A percentile compares a stretch with the other conserved stretches of the same genome.
Evolutionary conservation across 2,797 vertebrate genomes (phyloP).

Genomic region (Acanthiza pusilla): DNA sequence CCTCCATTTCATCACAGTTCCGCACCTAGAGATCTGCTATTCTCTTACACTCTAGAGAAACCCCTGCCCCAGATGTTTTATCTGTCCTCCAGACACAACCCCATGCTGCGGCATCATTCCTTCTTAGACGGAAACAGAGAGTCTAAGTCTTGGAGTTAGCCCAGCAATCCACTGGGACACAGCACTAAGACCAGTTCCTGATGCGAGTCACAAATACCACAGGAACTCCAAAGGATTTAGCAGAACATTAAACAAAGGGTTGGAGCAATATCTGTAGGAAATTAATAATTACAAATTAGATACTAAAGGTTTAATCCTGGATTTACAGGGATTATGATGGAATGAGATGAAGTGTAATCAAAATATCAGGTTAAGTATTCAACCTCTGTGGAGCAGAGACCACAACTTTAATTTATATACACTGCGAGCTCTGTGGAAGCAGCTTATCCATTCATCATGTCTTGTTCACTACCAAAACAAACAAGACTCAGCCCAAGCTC

Average conservation of each 20-base stretch:
- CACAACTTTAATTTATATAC: background rate
- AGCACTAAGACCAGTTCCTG: background rate
- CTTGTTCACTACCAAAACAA: background rate
- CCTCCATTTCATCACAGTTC: background rate
- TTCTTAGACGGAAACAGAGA: background rate
- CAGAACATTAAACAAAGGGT: background rate
- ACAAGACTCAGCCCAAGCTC: background rate
- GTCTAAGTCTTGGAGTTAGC: rapidly evolving
- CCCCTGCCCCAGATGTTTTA: no score
- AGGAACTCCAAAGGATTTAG: background rate
- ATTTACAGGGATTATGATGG: background rate
- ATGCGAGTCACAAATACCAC: background rate
- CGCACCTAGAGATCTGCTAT: background rate
- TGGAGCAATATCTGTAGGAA: background rate
- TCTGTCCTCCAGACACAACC: background rate
- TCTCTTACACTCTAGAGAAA: background rate
- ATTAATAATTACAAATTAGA: slow-evolving; percentile 37
- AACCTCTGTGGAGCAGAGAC: background rate
- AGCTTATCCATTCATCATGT: background rate
- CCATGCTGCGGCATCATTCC: background rate
- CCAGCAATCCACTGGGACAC: background rate
- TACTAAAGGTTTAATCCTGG: slow-evolving; percentile 12
- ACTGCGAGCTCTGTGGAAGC: background rate
- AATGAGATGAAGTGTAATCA: background rate
- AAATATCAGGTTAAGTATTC: background rate